Evolutionary conservation across 2,113 vertebrate genomes (phyloP).

Genomic region (Leptobrachium ailaonicum): DNA sequence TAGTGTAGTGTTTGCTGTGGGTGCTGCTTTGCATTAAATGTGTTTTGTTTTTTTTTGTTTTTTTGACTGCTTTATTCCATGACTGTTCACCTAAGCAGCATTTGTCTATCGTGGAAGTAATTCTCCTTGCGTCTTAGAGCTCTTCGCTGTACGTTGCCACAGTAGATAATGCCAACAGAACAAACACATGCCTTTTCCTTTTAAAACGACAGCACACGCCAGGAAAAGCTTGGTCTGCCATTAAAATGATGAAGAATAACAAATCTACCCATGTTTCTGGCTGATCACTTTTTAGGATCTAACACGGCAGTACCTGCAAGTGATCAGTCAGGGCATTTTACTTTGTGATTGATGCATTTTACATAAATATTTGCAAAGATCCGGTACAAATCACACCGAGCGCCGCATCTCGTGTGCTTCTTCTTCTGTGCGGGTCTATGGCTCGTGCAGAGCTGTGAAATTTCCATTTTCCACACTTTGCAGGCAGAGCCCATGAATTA

Average conservation of each 20-base stretch:
- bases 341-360: constrained; percentile 78
- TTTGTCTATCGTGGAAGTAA: no score
- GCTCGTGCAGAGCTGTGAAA: constrained; percentile 97
- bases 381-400: constrained; percentile 78
- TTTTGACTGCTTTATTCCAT: no score
- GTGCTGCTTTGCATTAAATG: no score
- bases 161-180: no score
- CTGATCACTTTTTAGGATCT: constrained; percentile 77
- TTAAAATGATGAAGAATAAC: constrained; percentile 75
- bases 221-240: constrained; percentile 62
- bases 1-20: no score
- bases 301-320: constrained; percentile 72
- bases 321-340: constrained; percentile 73
- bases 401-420: constrained; percentile 81
- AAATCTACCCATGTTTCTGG: constrained; percentile 81
- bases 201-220: no score
- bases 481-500: constrained; percentile 98
- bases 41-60: no score
- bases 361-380: constrained; percentile 79
- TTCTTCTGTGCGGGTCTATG: constrained; percentile 78
- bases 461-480: constrained; percentile 99
- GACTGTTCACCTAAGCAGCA: no score
- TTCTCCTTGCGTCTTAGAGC: no score
- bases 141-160: no score
- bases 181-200: no score